phyloP scores from a whole-genome alignment of 2,797 vertebrate species.

The Cyprinodon diabolis region DNA sequence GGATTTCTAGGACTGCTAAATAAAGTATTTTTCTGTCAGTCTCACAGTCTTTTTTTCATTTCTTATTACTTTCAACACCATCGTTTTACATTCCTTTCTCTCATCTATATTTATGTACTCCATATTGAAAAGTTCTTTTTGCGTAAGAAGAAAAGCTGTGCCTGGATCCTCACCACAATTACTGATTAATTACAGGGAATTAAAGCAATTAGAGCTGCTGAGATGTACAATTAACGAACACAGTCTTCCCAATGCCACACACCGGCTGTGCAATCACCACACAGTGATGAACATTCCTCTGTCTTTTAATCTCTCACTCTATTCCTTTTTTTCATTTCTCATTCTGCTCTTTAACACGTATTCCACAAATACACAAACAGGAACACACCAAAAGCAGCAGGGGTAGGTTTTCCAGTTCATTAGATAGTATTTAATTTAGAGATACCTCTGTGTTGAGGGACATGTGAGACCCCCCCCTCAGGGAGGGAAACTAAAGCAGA shows the following conservation, averaged over 20 bases:
- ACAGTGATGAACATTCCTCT: slow-evolving; percentile 82
- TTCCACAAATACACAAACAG: slow-evolving; percentile 34
- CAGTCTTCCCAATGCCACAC: slow-evolving; percentile 80
- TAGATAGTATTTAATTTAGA: slow-evolving; percentile 82
- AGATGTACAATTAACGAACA: slow-evolving; percentile 86
- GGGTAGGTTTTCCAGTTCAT: slow-evolving; percentile 75
- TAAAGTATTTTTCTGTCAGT: slow-evolving; percentile 43
- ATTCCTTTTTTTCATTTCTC: slow-evolving; percentile 62
- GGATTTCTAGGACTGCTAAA: slow-evolving; percentile 63
- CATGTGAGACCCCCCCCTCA: slow-evolving; percentile 57
- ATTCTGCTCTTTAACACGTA: slow-evolving; percentile 34
- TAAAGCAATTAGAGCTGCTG: slow-evolving; percentile 87
- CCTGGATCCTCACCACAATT: slow-evolving; percentile 83
- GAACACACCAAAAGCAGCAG: slow-evolving; percentile 33
- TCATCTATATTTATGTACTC: slow-evolving; percentile 85
- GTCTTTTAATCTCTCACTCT: slow-evolving; percentile 70
- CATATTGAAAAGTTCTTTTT: slow-evolving; percentile 83
- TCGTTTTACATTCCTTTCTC: slow-evolving; percentile 53
- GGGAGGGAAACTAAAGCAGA: slow-evolving; percentile 65
- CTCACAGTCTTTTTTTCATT: slow-evolving; percentile 23
- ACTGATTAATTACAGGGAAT: slow-evolving; percentile 89
- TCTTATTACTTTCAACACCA: slow-evolving; percentile 55
- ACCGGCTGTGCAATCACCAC: slow-evolving; percentile 73
- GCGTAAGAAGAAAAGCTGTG: slow-evolving; percentile 77
- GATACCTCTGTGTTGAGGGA: slow-evolving; percentile 77